Conservation (phyloP, 2,797 vertebrate genomes). For the Leucoraja ocellata region DNA sequence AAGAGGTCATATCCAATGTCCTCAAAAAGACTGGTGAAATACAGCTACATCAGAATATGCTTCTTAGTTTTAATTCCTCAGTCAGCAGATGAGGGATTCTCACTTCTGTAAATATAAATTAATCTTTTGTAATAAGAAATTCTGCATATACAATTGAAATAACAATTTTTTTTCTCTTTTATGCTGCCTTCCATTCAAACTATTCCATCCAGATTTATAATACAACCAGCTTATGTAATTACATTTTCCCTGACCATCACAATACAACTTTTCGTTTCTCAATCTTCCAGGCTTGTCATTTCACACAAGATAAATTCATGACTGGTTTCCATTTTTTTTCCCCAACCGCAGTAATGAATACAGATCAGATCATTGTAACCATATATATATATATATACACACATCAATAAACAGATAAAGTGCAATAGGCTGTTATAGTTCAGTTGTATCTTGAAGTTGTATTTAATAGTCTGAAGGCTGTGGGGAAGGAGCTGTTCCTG, state of each 20-base stretch:
- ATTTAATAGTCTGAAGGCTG: no score
- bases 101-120: slow-evolving; percentile 1
- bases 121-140: not conserved
- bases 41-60: not conserved
- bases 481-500: no score
- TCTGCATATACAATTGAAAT: not conserved
- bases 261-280: not conserved
- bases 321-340: not conserved
- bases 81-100: not conserved
- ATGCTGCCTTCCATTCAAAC: not conserved
- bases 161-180: not conserved
- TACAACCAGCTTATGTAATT: not conserved
- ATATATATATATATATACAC: no score
- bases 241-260: not conserved
- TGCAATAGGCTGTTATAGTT: no score
- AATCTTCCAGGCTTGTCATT: not conserved
- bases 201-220: not conserved
- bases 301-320: not conserved
- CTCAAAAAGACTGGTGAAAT: not conserved
- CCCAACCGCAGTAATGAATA: not conserved
- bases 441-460: no score
- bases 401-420: no score
- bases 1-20: no score
- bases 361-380: no score
- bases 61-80: not conserved